Percentiles rank a stretch among this genome's conserved stretches.
phyloP scores from a whole-genome alignment of 2,113 vertebrate species.

The Nanorana parkeri region DNA sequence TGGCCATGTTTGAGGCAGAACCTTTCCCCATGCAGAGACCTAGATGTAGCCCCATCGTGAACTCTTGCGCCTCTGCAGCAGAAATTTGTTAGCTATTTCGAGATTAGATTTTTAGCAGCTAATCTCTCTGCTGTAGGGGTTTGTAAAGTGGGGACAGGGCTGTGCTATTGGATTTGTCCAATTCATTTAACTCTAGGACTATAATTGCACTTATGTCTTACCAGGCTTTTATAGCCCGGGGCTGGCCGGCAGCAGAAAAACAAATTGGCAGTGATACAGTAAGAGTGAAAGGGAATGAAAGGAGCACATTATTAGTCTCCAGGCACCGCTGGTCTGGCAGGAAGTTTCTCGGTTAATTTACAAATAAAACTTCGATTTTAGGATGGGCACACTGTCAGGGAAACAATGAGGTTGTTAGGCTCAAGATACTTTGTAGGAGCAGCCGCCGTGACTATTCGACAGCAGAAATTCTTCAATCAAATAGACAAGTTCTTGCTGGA shows the following conservation, averaged over 20 bases:
- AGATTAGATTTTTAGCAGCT: slow-evolving; percentile 84
- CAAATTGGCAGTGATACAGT: slow-evolving; percentile 86
- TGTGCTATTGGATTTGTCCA: slow-evolving; percentile 84
- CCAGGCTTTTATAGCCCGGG: slow-evolving; percentile 84
- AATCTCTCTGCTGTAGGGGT: slow-evolving; percentile 85
- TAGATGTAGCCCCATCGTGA: slow-evolving; percentile 77
- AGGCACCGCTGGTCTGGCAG: slow-evolving; percentile 84
- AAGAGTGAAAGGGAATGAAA: slow-evolving; percentile 83
- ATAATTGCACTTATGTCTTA: slow-evolving; percentile 91
- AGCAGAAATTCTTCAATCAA: slow-evolving; percentile 91
- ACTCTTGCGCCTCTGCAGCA: slow-evolving; percentile 78
- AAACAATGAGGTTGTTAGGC: slow-evolving; percentile 80
- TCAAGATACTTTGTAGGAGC: slow-evolving; percentile 81
- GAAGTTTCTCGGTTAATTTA: slow-evolving; percentile 95
- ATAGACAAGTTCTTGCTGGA: slow-evolving; percentile 87
- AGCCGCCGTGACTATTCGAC: slow-evolving; percentile 77
- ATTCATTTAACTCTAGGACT: slow-evolving; percentile 90
- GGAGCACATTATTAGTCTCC: slow-evolving; percentile 87
- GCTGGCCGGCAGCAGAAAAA: slow-evolving; percentile 84
- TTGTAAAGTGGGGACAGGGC: slow-evolving; percentile 79
- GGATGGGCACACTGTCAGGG: slow-evolving; percentile 79
- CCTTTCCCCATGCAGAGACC: slow-evolving; percentile 80
- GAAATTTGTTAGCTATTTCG: slow-evolving; percentile 82
- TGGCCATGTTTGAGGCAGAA: slow-evolving; percentile 78
- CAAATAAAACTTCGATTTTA: slow-evolving; percentile 95